These are phyloP conservation scores for Ia io DNA, from an alignment of 2,113 vertebrate genomes.

Conservation along the genomic window DNA sequence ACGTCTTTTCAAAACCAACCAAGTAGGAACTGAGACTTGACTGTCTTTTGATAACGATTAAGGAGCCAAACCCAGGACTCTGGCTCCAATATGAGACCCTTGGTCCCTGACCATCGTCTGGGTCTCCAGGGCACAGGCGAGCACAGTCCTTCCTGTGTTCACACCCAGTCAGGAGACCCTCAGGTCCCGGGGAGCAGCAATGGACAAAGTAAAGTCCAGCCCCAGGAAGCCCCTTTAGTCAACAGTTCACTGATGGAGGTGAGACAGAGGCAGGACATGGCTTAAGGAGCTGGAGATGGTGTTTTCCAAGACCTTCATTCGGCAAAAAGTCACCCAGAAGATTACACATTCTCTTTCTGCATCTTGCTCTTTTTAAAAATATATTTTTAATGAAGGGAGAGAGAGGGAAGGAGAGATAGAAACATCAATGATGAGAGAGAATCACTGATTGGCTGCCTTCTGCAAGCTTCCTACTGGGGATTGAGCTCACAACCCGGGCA, in stretches of 20 bases:
- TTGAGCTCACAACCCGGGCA: no score
- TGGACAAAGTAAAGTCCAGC: not conserved
- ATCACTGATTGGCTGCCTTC: no score
- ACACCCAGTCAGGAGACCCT: not conserved
- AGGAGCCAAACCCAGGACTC: not conserved
- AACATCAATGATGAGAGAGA: no score
- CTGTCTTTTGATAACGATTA: not conserved
- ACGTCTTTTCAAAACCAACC: not conserved
- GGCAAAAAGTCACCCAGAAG: not conserved
- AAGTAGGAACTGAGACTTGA: not conserved
- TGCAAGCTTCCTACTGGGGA: no score
- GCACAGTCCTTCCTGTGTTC: not conserved
- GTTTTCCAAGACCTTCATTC: not conserved
- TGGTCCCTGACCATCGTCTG: no score
- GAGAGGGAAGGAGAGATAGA: no score
- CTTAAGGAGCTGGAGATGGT: no score
- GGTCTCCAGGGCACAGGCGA: not conserved
- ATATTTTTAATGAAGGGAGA: no score
- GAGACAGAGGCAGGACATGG: not conserved
- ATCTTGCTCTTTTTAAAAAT: not conserved
- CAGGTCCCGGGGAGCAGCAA: not conserved
- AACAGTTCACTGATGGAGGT: not conserved
- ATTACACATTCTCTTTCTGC: not conserved
- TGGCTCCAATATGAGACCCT: not conserved
- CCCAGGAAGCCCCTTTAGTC: not conserved